Percentiles rank a stretch among this genome's conserved stretches.
Evolutionary conservation across 2,888 invertebrate genomes (phyloP).

Genomic region (Plagodis pulveraria): DNA sequence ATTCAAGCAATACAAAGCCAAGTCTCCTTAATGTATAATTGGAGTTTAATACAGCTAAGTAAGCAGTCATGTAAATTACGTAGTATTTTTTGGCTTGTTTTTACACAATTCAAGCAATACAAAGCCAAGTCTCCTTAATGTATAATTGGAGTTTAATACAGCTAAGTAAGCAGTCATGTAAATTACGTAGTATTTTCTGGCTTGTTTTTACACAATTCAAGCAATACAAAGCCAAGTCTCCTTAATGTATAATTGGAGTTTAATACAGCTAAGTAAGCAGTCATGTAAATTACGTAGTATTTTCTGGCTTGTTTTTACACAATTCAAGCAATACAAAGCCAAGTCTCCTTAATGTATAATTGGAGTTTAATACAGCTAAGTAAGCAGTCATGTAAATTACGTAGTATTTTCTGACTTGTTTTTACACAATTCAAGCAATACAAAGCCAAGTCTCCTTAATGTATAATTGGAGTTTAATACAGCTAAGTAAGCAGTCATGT

Average conservation of each 20-base stretch:
- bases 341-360: slow-evolving; percentile 41
- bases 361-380: slow-evolving; percentile 23
- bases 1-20: too few relatives aligned
- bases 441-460: slow-evolving; percentile 45
- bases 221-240: too few relatives aligned
- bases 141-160: slow-evolving; percentile 25
- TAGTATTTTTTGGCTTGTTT: not conserved
- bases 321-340: too few relatives aligned
- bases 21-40: slow-evolving; percentile 40
- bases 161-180: slow-evolving; percentile 11
- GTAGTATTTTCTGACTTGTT: not conserved
- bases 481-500: slow-evolving; percentile 11
- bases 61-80: slow-evolving; percentile 3
- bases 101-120: too few relatives aligned
- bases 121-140: slow-evolving; percentile 44
- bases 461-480: slow-evolving; percentile 26
- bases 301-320: slow-evolving; percentile 1
- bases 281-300: slow-evolving; percentile 3
- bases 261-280: slow-evolving; percentile 15
- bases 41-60: slow-evolving; percentile 22
- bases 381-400: slow-evolving; percentile 5
- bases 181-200: slow-evolving; percentile 1
- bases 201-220: not conserved
- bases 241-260: slow-evolving; percentile 34
- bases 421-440: too few relatives aligned